phyloP scores from a whole-genome alignment of 2,113 vertebrate genomes.

The Nesogale talazaci region DNA sequence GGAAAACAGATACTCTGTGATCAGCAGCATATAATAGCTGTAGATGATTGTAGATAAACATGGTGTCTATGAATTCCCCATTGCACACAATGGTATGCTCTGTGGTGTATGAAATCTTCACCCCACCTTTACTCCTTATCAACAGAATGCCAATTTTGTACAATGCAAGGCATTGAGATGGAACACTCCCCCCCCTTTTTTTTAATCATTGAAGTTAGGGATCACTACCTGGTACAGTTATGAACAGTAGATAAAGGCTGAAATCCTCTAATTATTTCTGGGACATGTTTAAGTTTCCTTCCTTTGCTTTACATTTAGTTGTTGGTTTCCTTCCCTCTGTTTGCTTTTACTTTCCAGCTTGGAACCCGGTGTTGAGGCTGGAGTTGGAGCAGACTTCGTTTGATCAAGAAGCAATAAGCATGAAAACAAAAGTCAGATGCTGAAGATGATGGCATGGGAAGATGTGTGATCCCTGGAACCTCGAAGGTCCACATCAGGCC shows the following conservation, averaged over 20 bases:
- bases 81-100: neutral
- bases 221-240: neutral
- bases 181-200: neutral
- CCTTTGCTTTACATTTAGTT: neutral
- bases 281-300: neutral
- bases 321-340: neutral
- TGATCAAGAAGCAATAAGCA: neutral
- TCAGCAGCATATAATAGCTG: neutral
- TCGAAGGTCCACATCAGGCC: no score
- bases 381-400: neutral
- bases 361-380: neutral
- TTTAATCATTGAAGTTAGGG: neutral
- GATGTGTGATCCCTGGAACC: neutral
- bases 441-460: neutral
- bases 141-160: no score
- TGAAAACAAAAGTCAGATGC: neutral
- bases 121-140: neutral
- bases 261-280: neutral
- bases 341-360: slow-evolving; percentile 3
- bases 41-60: neutral
- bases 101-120: neutral
- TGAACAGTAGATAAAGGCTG: neutral
- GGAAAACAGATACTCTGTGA: neutral
- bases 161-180: no score
- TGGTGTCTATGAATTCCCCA: no score